Evolutionary conservation across 2,113 vertebrate genomes (phyloP).

Genomic region (Callionymus lyra): DNA sequence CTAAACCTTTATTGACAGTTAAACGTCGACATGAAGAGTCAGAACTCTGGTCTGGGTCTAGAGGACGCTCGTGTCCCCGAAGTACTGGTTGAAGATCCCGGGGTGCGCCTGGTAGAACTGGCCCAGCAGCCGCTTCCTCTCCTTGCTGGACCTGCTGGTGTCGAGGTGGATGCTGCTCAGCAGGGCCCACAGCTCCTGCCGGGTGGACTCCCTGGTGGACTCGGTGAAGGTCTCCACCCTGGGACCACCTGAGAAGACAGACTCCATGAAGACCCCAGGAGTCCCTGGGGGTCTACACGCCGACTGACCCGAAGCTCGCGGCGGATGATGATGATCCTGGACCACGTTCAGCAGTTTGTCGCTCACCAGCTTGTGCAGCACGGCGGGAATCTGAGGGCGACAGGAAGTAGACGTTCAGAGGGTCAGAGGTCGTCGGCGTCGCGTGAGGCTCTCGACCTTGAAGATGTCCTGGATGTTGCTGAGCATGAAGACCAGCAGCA

Average conservation of each 20-base stretch:
- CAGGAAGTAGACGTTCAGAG: too few relatives aligned
- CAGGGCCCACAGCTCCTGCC: constrained; percentile 71
- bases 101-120: constrained; percentile 85
- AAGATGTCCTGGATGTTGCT: constrained; percentile 85
- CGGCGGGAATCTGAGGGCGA: constrained; percentile 75
- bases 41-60: too few relatives aligned
- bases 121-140: constrained; percentile 75
- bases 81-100: constrained; percentile 84
- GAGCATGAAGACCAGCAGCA: constrained; percentile 85
- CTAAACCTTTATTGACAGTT: too few relatives aligned
- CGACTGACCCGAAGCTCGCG: constrained; percentile 67
- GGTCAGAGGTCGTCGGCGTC: not conserved
- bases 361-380: constrained; percentile 88
- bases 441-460: constrained; percentile 65
- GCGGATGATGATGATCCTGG: constrained; percentile 71
- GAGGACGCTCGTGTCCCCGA: constrained; percentile 59
- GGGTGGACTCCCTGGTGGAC: constrained; percentile 63
- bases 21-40: too few relatives aligned
- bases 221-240: too few relatives aligned
- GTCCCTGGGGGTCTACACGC: too few relatives aligned
- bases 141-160: constrained; percentile 75
- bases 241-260: too few relatives aligned
- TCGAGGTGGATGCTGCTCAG: constrained; percentile 80
- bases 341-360: constrained; percentile 75
- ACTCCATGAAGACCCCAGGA: too few relatives aligned